Evolutionary conservation across 1,140 invertebrate species (phyloP).

Genomic region (Zaprionus gabonicus): DNA sequence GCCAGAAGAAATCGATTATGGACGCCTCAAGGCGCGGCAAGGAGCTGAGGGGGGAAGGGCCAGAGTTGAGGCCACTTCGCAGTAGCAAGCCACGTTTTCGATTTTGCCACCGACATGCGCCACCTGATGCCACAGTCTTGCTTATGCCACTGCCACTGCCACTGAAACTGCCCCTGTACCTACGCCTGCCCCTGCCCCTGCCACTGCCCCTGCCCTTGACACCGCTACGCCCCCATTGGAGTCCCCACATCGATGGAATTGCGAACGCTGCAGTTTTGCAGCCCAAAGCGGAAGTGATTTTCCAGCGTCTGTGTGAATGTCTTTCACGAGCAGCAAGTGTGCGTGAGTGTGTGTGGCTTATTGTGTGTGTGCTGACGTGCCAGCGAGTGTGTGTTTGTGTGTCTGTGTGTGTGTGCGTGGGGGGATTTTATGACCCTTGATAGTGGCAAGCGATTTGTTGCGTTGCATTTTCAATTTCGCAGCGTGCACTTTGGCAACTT

Average conservation of each 20-base stretch:
- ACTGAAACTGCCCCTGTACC: not conserved
- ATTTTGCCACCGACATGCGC: constrained; percentile 61
- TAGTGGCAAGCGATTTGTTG: constrained; percentile 80
- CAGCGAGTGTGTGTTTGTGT: not conserved
- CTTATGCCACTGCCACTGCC: too few relatives aligned
- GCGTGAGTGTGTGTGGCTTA: constrained; percentile 20
- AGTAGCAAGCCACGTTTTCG: constrained; percentile 66
- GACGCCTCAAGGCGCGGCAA: constrained; percentile 32
- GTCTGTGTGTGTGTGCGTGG: constrained; percentile 17
- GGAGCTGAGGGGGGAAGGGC: not conserved
- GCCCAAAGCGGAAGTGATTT: constrained; percentile 76
- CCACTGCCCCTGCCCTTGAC: constrained; percentile 24
- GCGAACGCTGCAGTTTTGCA: constrained; percentile 67
- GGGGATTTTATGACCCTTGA: constrained; percentile 78
- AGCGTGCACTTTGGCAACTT: constrained; percentile 69
- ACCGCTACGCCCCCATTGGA: not conserved
- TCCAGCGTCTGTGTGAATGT: constrained; percentile 35
- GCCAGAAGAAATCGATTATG: constrained; percentile 52
- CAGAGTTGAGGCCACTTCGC: constrained; percentile 1
- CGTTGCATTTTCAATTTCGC: constrained; percentile 80
- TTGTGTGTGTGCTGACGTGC: constrained; percentile 18
- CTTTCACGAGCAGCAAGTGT: not conserved
- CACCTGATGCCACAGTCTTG: constrained; percentile 42
- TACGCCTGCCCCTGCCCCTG: not conserved
- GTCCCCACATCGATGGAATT: constrained; percentile 51